Evolutionary conservation across 1,140 invertebrate genomes (phyloP).

Genomic region (Monochamus saltuarius): DNA sequence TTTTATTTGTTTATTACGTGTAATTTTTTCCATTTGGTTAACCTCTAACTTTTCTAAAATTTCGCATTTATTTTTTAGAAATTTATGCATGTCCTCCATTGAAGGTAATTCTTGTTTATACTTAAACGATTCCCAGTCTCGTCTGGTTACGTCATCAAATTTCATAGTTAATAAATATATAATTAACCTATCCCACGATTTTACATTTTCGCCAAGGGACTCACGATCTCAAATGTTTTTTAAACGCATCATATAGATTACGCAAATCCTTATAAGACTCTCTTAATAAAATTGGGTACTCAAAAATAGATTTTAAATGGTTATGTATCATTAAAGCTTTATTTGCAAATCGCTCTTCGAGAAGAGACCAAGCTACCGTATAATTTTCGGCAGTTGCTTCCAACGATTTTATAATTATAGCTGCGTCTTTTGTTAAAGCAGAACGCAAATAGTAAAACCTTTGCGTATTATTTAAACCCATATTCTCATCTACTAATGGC

Average conservation of each 20-base stretch:
- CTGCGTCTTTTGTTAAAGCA: neutral
- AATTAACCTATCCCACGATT: neutral
- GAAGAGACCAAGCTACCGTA: neutral
- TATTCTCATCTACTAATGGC: neutral
- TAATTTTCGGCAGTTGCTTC: slow-evolving; percentile 1
- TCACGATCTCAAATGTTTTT: neutral
- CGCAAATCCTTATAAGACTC: neutral
- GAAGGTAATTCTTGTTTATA: too few species aligned
- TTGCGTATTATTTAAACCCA: neutral
- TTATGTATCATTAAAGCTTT: neutral
- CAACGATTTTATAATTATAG: neutral
- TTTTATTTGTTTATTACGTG: too few species aligned
- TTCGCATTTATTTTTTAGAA: too few species aligned
- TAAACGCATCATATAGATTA: neutral
- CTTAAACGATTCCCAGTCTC: neutral
- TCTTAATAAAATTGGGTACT: neutral
- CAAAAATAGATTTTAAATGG: neutral
- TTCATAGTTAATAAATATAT: neutral
- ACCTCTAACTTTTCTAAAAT: too few species aligned
- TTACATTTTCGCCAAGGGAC: too few species aligned
- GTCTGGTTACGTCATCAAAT: neutral
- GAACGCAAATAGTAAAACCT: neutral
- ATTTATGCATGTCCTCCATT: too few species aligned
- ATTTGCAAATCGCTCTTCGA: neutral
- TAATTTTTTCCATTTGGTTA: too few species aligned